These are phyloP conservation scores for Felis catus DNA, from an alignment of 2,113 vertebrate genomes.

Conservation along the genomic window F.catus_Fca126_mat1.0 CM031419.1:58032001-58032500, in stretches of 20 bases:
- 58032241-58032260: neutral
- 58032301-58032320: conserved; percentile 24
- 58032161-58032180: neutral
- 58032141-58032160: neutral
- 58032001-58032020: neutral
- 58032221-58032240: neutral
- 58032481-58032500: neutral
- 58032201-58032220: conserved; percentile 22
- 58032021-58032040: neutral
- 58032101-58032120: conserved; percentile 2
- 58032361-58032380: conserved; percentile 7
- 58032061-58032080: neutral
- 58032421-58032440: conserved; percentile 18
- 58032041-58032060: neutral
- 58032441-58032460: neutral
- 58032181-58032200: neutral
- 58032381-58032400: neutral
- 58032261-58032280: conserved; percentile 37
- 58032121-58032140: conserved; percentile 30
- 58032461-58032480: neutral
- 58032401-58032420: neutral
- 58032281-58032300: neutral
- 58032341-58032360: neutral
- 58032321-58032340: neutral
- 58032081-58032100: neutral